Percentiles rank a stretch among this genome's conserved stretches.
Conservation (phyloP, 1,140 invertebrate species). For the Drosophila funebris region DNA sequence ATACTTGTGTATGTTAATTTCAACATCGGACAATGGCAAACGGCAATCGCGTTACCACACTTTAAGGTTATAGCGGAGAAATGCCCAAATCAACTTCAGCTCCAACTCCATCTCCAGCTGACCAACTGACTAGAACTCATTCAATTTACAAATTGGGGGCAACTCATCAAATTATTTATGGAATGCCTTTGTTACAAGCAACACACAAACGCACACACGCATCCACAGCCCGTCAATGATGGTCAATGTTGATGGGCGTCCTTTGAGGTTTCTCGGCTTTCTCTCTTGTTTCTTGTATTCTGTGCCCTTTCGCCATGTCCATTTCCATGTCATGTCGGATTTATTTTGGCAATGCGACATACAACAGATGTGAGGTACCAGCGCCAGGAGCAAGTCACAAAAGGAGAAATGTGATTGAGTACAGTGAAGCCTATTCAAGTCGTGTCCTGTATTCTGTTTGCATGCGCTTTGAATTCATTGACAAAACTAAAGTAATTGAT, state of each 20-base stretch:
- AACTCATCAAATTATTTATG: slow-evolving; percentile 72
- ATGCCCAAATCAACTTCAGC: slow-evolving; percentile 39
- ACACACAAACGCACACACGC: background rate
- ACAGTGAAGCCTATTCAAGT: slow-evolving; percentile 14
- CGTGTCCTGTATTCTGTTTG: background rate
- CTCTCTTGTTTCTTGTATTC: slow-evolving; percentile 33
- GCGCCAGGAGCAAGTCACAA: slow-evolving; percentile 41
- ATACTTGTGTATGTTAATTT: slow-evolving; percentile 70
- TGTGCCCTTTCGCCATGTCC: slow-evolving; percentile 44
- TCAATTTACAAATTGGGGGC: slow-evolving; percentile 55
- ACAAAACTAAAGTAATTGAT: background rate
- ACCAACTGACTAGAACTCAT: slow-evolving; percentile 70
- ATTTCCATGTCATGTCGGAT: slow-evolving; percentile 39
- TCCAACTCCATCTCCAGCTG: slow-evolving; percentile 22
- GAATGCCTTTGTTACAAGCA: slow-evolving; percentile 52
- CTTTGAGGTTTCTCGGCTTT: slow-evolving; percentile 54
- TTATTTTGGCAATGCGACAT: slow-evolving; percentile 59
- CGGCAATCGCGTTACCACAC: slow-evolving; percentile 31
- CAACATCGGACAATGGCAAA: slow-evolving; percentile 58
- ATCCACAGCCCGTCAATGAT: slow-evolving; percentile 11
- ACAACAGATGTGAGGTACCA: slow-evolving; percentile 62
- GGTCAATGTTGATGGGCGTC: slow-evolving; percentile 40
- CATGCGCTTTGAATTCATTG: background rate
- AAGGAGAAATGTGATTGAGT: slow-evolving; percentile 19
- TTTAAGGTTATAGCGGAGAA: slow-evolving; percentile 48